Conservation (phyloP, 2,797 vertebrate species). For the Acipenser oxyrinchus region DNA sequence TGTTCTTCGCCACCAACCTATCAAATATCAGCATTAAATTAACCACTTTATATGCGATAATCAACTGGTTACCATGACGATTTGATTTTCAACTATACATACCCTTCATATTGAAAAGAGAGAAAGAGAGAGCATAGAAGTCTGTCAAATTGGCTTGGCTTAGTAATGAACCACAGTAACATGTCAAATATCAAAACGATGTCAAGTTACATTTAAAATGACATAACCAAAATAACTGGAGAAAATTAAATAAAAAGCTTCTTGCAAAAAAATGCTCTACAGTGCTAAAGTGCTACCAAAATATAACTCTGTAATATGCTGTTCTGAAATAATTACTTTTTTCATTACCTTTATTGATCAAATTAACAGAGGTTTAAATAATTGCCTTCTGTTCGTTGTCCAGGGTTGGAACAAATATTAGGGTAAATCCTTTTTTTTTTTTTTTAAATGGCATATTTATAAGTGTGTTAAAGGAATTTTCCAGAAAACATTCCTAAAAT, state of each 20-base stretch:
- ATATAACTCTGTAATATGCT: not conserved
- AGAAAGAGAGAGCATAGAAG: too few species aligned
- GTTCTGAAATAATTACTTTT: slow-evolving; percentile 2
- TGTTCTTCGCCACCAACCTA: too few species aligned
- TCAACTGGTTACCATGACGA: too few species aligned
- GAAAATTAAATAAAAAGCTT: not conserved
- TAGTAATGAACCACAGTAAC: not conserved
- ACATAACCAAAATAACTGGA: not conserved
- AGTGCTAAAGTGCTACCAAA: not conserved
- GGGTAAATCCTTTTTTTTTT: not conserved
- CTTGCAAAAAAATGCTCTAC: not conserved
- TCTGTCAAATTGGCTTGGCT: not conserved
- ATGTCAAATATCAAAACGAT: not conserved
- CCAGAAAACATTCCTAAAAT: not conserved
- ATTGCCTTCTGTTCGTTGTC: not conserved
- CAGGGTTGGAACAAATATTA: not conserved
- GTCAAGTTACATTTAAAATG: not conserved
- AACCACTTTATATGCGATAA: too few species aligned
- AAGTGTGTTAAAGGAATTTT: not conserved
- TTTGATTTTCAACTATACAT: too few species aligned
- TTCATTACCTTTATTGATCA: not conserved
- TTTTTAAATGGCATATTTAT: not conserved
- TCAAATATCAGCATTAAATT: too few species aligned
- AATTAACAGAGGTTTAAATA: slow-evolving; percentile 2
- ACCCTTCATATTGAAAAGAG: too few species aligned